These are phyloP conservation scores for Sminthopsis crassicaudata DNA, from an alignment of 2,113 vertebrate species.

Conservation along the genomic window DNA sequence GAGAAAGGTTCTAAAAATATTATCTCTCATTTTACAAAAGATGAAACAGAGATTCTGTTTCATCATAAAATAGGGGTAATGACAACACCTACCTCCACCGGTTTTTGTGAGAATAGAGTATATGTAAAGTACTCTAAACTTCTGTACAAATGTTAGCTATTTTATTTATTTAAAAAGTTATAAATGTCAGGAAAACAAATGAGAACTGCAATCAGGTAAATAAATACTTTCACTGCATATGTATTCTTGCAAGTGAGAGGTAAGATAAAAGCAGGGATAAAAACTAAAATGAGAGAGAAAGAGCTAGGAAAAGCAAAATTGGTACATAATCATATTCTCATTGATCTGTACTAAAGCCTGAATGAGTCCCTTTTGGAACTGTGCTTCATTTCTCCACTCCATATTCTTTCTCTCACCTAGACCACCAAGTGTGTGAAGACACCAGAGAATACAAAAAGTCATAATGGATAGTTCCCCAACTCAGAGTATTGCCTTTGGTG, in stretches of 20 bases:
- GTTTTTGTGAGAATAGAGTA: not conserved
- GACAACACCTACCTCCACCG: not conserved
- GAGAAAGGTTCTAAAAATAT: not conserved
- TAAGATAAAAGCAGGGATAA: not conserved
- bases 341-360: not conserved
- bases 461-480: constrained; percentile 60
- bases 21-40: not conserved
- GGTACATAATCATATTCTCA: not conserved
- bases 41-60: not conserved
- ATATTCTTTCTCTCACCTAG: constrained; percentile 29
- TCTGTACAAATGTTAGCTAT: not conserved
- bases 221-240: not conserved
- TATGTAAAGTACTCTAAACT: not conserved
- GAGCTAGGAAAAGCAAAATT: not conserved
- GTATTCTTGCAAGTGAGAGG: not conserved
- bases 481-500: constrained; percentile 69
- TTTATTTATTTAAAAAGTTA: not conserved
- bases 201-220: not conserved
- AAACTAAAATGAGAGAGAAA: not conserved
- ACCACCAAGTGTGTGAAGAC: constrained; percentile 29
- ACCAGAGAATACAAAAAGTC: not conserved
- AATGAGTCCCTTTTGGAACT: not conserved
- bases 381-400: constrained; percentile 13
- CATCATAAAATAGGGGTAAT: not conserved
- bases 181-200: not conserved